Percentiles rank a stretch among this genome's conserved stretches.
Conservation (phyloP, 2,113 vertebrate genomes). For the Donacobius atricapilla region DNA sequence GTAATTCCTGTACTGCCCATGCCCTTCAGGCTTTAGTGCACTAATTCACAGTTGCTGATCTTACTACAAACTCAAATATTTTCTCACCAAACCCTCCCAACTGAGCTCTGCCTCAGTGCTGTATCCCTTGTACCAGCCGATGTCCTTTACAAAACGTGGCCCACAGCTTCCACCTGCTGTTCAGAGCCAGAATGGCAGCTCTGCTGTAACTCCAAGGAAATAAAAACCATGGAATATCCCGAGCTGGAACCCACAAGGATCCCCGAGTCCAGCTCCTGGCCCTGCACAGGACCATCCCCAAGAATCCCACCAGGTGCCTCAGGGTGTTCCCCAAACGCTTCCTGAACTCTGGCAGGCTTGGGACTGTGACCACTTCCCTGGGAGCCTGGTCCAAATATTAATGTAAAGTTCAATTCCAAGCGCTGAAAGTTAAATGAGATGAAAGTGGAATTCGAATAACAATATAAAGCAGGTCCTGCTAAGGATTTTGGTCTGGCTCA, state of each 20-base stretch:
- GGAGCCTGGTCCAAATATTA: neutral
- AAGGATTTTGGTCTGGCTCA: neutral
- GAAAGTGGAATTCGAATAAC: neutral
- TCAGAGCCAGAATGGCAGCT: slow-evolving; percentile 43
- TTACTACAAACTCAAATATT: neutral
- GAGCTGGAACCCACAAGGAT: neutral
- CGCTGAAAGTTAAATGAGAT: neutral
- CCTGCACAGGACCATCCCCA: neutral
- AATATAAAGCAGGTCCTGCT: neutral
- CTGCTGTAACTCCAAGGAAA: accelerated
- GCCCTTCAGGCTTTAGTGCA: neutral
- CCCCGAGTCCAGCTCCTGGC: neutral
- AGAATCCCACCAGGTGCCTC: neutral
- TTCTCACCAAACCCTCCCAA: neutral
- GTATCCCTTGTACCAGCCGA: neutral
- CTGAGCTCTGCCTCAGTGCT: neutral
- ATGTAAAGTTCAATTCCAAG: neutral
- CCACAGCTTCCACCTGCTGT: slow-evolving; percentile 71
- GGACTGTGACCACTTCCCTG: too few species aligned
- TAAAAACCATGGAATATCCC: neutral
- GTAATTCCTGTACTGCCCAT: neutral
- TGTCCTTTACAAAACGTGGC: neutral
- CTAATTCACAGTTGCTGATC: neutral
- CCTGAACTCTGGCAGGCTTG: neutral
- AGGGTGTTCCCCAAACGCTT: neutral